A percentile compares a stretch with the other conserved stretches of the same genome.
These are phyloP conservation scores for Scaptomyza graminum DNA, from an alignment of 1,140 invertebrate genomes.

Conservation along the genomic window DNA sequence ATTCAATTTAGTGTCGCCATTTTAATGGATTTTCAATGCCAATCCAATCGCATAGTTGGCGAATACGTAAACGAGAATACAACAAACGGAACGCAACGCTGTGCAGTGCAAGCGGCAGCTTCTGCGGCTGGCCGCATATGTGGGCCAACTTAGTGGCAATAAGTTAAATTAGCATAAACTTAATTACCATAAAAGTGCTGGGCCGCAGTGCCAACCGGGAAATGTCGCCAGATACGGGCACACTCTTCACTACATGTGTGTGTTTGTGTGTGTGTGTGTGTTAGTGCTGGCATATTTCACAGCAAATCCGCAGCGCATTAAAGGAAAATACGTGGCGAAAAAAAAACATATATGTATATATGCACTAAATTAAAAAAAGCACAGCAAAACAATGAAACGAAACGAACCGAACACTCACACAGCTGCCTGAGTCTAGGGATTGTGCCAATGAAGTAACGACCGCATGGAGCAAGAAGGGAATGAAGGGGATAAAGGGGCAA, in stretches of 20 bases:
- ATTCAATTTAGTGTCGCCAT: conserved; percentile 44
- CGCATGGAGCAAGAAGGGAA: conserved; percentile 33
- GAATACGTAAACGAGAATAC: conserved; percentile 8
- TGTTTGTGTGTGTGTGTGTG: conserved; percentile 11
- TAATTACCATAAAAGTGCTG: conserved; percentile 81
- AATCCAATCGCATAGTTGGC: not conserved
- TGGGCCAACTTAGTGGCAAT: conserved; percentile 81
- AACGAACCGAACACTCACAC: conserved; percentile 1
- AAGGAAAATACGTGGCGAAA: conserved; percentile 78
- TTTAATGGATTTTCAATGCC: conserved; percentile 47
- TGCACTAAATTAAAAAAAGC: conserved; percentile 35
- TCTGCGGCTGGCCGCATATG: conserved; percentile 77
- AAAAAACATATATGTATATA: conserved; percentile 39
- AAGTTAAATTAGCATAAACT: conserved; percentile 82
- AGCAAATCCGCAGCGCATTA: conserved; percentile 80
- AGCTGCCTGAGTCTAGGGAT: conserved; percentile 61
- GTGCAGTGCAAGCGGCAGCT: conserved; percentile 30
- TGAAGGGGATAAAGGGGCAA: conserved; percentile 6
- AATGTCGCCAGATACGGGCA: conserved; percentile 40
- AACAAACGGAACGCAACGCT: not conserved
- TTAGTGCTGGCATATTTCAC: conserved; percentile 67
- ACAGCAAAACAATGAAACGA: conserved; percentile 74
- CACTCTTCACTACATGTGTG: not conserved
- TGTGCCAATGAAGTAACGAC: conserved; percentile 80
- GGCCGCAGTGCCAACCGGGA: conserved; percentile 66